Evolutionary conservation across 2,888 invertebrate species (phyloP), one percentile per base, ranked within the genome.

Genomic region (Ophion costatus): DNA sequence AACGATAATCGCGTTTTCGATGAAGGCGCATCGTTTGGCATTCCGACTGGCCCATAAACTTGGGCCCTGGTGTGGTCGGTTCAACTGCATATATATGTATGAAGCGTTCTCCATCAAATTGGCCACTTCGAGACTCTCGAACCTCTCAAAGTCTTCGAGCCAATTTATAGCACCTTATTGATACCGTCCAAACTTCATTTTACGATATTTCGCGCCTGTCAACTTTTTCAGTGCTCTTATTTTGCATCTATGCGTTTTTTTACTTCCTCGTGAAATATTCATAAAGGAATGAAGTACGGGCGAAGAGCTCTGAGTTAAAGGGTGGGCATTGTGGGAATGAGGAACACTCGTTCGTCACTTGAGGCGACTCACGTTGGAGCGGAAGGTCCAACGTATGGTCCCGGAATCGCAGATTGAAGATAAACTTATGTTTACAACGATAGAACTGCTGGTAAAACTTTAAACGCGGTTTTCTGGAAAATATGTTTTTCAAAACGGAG

Each of bases 1-100:
- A 87, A 88, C 87, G 86, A 88, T 89, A 88, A 89, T 89, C 87
- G 87, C 86, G 77, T 88, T 88, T 89, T 88, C 89, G 87, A 87
- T 86, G 83, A 63, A 82, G 84, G 17, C 78, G 70, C 69, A 51
- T 51, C 51, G 51, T 67, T 78, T 70, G 63, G 81, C 74, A 84
- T 87, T 83, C 85, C 83, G 80, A 86, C 85, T 85, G 85, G 86
- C 84, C 83, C 80, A 83, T 83, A 83, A 83, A 85, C 80, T 77
- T 81, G 6, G 85, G 79, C 85, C 79, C 82, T 78, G 63, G 70
- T 82, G 82, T 64, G 70, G 79, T 74, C 80, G 83, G 83, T 86
- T 85, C 73, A 83, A 86, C 83, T 85, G 78, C 86, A 81, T 57
- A 70, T 59, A 38, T 66, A 56, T 45, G 14, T 66, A 64, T 64